Evolutionary conservation across 2,797 vertebrate genomes (phyloP), one percentile per base, ranked within the genome.

Genomic region (Parotocinclus haroldoi): DNA sequence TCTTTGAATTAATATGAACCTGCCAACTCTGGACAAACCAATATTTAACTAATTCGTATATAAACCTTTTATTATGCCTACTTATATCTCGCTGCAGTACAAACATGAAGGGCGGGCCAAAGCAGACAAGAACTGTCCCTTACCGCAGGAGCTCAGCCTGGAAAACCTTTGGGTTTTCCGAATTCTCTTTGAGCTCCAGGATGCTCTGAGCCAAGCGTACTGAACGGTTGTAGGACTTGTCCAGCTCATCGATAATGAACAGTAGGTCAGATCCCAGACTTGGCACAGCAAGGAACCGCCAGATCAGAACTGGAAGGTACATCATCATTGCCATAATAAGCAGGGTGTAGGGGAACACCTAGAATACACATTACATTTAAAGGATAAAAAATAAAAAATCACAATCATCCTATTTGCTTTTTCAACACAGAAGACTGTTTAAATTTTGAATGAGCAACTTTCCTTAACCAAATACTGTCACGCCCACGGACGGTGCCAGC

Each of bases 201-300:
- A 99, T 94, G 88, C 84, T 93, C 80, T 98, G 95, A 40, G 96
- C 96, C 81, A 98, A 63, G 53, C 94, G 92, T 63, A 99, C 89
- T 0, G 96, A 96, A 45, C 96, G 95, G 80, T 98, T 98, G 82
- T 98, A 99, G 10, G 96, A 96, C 68, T 95, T 98, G 79, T 98
- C 96, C 58, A 99, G 89, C 74, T 98, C 96, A 0, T 96, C 95
- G 0, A 96, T 94, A 80, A 98, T 87, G 80, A 99, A 98, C 60
- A 95, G 90, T 76, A 99, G 89, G 83, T 98, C 95, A 0, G 90
- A 92, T 74, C 86, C 90, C 55, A 98, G 91, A 0, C 90, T 83
- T 0, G 96, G 94, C 40, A 81, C 81, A 0, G 94, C 95, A 0
- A 92, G 87, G 0, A 92, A 92, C 37, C 92, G 90, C 96, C 96